phyloP scores from a whole-genome alignment of 1,140 invertebrate genomes.

The Bombus pascuorum region DNA sequence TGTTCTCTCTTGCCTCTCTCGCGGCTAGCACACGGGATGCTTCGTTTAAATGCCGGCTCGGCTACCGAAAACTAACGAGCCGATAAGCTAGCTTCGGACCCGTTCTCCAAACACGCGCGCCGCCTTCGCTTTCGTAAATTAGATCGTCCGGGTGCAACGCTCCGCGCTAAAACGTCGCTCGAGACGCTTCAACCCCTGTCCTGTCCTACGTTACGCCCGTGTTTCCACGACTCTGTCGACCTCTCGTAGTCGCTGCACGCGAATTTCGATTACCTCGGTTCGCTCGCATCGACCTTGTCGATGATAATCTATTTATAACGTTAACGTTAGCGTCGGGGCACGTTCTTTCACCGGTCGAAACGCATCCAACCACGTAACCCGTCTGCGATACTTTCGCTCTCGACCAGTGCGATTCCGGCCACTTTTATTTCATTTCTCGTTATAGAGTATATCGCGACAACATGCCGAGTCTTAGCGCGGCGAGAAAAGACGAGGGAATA shows the following conservation, averaged over 20 bases:
- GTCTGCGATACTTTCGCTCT: background rate
- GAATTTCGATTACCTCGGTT: background rate
- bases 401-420: too few relatives aligned
- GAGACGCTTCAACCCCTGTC: too few relatives aligned
- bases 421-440: constrained; percentile 28
- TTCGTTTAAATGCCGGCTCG: constrained; percentile 41
- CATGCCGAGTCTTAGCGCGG: constrained; percentile 22
- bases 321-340: background rate
- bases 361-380: too few relatives aligned
- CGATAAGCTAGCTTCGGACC: constrained; percentile 31
- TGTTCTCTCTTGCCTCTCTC: background rate
- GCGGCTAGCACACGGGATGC: background rate
- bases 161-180: background rate
- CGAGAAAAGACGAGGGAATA: background rate
- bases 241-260: too few relatives aligned
- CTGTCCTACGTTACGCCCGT: too few relatives aligned
- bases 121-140: constrained; percentile 25
- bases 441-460: background rate
- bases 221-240: too few relatives aligned
- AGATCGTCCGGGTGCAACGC: background rate
- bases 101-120: background rate
- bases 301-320: background rate
- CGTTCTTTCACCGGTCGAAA: too few relatives aligned
- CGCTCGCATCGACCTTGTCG: background rate
- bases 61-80: constrained; percentile 60